Percentiles rank a stretch among this genome's conserved stretches.
These are phyloP conservation scores for Toxonevra muliebris DNA, from an alignment of 2,888 invertebrate genomes.

Conservation along the genomic window DNA sequence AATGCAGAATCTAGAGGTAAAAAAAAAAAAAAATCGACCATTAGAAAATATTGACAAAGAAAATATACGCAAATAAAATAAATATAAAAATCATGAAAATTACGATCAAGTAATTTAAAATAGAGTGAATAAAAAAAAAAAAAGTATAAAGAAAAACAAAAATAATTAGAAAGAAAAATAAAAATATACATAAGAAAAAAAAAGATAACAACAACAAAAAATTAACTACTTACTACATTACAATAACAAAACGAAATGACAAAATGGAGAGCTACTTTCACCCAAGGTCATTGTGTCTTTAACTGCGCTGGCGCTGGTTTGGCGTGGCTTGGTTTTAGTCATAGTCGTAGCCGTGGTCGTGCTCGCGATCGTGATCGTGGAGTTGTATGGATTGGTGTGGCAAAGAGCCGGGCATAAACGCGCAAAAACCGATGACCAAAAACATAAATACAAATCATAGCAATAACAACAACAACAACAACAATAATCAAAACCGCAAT, in stretches of 20 bases:
- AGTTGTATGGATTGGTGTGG: constrained; percentile 23
- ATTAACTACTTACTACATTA: neutral
- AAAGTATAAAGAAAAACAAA: constrained; percentile 47
- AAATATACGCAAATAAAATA: neutral
- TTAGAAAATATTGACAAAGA: neutral
- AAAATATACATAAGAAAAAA: neutral
- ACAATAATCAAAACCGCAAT: constrained; percentile 18
- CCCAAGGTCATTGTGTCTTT: constrained; percentile 53
- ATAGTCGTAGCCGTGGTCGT: no score
- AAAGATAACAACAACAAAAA: constrained; percentile 16
- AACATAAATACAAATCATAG: neutral
- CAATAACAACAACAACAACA: constrained; percentile 39
- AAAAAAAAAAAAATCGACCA: no score
- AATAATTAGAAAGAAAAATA: constrained; percentile 19
- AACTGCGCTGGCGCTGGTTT: constrained; percentile 43
- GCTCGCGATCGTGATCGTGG: neutral
- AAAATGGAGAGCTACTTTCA: constrained; percentile 54
- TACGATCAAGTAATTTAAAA: constrained; percentile 4
- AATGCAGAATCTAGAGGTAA: no score
- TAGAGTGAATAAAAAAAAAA: constrained; percentile 37
- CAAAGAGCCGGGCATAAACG: neutral
- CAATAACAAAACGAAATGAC: neutral
- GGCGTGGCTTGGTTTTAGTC: neutral
- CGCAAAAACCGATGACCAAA: no score
- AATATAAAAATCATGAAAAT: constrained; percentile 1